A percentile compares a stretch with the other conserved stretches of the same genome.
Evolutionary conservation across 2,113 vertebrate genomes (phyloP).

Genomic region (Onychorhynchus coronatus): DNA sequence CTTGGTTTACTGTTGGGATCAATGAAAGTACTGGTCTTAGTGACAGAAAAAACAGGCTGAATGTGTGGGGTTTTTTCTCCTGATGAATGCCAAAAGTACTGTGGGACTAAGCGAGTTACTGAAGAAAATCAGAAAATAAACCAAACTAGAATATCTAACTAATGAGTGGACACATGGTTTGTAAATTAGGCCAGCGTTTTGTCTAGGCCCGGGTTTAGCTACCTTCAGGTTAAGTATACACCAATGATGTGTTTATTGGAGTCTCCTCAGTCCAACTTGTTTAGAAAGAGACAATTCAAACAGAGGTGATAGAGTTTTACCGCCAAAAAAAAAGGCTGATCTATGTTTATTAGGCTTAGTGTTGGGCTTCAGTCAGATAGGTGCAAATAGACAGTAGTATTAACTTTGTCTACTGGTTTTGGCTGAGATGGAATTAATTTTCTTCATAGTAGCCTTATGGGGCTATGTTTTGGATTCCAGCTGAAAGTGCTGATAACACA

Average conservation of each 20-base stretch:
- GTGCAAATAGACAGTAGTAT: not conserved
- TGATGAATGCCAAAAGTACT: not conserved
- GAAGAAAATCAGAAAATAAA: not conserved
- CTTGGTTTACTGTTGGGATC: not conserved
- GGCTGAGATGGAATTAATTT: not conserved
- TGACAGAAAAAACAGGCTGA: not conserved
- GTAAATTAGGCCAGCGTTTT: not conserved
- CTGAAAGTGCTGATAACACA: not conserved
- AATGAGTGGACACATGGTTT: not conserved
- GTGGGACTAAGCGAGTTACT: not conserved
- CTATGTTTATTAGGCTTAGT: not conserved
- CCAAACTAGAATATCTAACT: not conserved
- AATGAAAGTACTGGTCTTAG: not conserved
- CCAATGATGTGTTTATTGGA: not conserved
- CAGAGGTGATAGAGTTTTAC: not conserved
- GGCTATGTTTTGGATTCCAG: not conserved
- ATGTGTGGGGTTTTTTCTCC: not conserved
- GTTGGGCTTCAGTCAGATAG: not conserved
- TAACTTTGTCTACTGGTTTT: not conserved
- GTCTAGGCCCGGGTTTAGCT: not conserved
- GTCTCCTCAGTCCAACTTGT: not conserved
- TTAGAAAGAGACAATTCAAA: not conserved
- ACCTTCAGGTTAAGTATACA: not conserved
- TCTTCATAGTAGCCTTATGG: not conserved
- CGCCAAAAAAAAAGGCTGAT: not conserved